Conservation (phyloP, 2,888 invertebrate species). For the Dendrolimus pini region DNA sequence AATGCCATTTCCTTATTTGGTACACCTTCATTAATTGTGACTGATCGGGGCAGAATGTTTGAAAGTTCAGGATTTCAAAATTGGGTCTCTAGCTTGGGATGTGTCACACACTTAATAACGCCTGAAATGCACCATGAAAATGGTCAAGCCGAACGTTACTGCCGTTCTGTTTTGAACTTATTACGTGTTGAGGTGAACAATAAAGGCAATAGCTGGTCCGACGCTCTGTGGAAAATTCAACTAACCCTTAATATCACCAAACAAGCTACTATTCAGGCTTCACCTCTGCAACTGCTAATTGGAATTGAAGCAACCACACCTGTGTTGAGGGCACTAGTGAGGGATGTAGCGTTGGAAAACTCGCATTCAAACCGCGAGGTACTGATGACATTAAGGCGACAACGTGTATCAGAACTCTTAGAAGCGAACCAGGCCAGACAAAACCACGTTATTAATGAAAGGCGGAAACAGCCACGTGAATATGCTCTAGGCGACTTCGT, state of each 20-base stretch:
- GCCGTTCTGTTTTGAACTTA: constrained; percentile 13
- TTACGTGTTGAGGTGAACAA: constrained; percentile 5
- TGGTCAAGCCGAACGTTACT: constrained; percentile 13
- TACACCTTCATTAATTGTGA: too few species aligned
- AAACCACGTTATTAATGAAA: too few species aligned
- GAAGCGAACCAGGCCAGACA: too few species aligned
- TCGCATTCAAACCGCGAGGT: constrained; percentile 10
- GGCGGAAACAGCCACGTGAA: too few species aligned
- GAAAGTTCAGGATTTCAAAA: too few species aligned
- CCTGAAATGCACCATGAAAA: constrained; percentile 19
- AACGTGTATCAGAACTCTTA: too few species aligned
- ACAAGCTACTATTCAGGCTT: constrained; percentile 11
- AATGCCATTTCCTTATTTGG: too few species aligned
- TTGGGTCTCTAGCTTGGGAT: too few species aligned
- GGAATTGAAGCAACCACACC: constrained; percentile 13
- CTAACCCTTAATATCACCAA: constrained; percentile 13
- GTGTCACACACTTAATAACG: constrained; percentile 21
- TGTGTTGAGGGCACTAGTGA: constrained; percentile 8
- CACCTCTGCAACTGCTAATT: constrained; percentile 13
- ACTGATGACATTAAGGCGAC: constrained; percentile 1
- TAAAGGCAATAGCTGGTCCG: constrained; percentile 6
- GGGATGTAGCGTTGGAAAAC: constrained; percentile 10
- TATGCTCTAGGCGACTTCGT: constrained; percentile 11
- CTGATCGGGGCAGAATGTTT: too few species aligned
- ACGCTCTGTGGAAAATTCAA: constrained; percentile 12